phyloP scores from a whole-genome alignment of 1,140 invertebrate genomes.

The Camponotus pennsylvanicus region DNA sequence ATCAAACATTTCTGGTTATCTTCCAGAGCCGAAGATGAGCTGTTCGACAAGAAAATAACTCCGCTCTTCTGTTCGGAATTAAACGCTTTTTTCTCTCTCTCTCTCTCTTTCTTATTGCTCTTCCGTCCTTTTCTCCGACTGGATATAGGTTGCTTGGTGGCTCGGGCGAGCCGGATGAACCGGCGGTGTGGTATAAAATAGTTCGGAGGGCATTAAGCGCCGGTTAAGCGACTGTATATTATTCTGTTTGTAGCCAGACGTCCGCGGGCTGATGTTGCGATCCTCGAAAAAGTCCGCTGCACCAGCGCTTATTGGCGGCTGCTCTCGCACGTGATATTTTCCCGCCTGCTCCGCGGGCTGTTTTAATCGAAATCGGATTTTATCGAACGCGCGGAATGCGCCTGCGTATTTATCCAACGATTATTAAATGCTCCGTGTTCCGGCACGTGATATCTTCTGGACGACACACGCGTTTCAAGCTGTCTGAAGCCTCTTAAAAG shows the following conservation, averaged over 20 bases:
- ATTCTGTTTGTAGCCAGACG: conserved; percentile 68
- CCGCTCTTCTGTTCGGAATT: conserved; percentile 57
- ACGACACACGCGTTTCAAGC: background rate
- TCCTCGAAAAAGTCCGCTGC: conserved; percentile 68
- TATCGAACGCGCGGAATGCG: conserved; percentile 16
- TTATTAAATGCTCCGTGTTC: background rate
- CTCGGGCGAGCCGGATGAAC: conserved; percentile 42
- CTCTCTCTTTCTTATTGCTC: conserved; percentile 30
- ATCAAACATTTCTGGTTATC: conserved; percentile 78
- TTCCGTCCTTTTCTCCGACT: conserved; percentile 14
- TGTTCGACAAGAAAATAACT: conserved; percentile 74
- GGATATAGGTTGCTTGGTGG: conserved; percentile 53
- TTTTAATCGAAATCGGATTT: conserved; percentile 48
- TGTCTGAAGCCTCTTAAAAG: background rate
- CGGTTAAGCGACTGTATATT: conserved; percentile 70
- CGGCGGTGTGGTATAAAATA: conserved; percentile 59
- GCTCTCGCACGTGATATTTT: conserved; percentile 66
- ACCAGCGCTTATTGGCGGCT: conserved; percentile 48
- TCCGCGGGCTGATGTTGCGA: conserved; percentile 53
- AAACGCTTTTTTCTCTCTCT: conserved; percentile 53
- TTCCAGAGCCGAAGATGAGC: conserved; percentile 60
- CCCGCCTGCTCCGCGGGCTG: background rate
- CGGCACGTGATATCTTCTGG: conserved; percentile 25
- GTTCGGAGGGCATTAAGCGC: conserved; percentile 62
- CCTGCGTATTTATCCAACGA: background rate